These are phyloP conservation scores for Tethya wilhelma DNA, from an alignment of 37 sponge, comb jelly and placozoan species.

Conservation along the genomic window DNA sequence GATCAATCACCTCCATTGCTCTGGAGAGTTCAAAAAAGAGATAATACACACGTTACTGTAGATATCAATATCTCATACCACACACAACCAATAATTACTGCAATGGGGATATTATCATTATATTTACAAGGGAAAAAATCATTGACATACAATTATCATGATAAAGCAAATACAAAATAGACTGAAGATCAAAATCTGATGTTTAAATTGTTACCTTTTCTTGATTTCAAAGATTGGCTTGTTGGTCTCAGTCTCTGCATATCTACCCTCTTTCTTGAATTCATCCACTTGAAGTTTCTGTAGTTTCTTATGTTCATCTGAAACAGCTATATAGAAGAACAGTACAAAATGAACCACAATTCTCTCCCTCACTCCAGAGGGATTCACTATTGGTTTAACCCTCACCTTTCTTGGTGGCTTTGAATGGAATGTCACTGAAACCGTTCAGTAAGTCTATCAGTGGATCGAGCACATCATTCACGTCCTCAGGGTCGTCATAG, in stretches of 20 bases:
- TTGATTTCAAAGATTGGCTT: constrained; percentile 20
- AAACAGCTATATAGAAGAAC: too few species aligned
- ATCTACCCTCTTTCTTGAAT: neutral
- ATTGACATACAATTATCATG: too few species aligned
- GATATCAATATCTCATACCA: too few species aligned
- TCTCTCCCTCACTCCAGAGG: neutral
- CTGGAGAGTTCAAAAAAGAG: constrained; percentile 13
- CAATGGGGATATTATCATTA: neutral
- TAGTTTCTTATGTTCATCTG: neutral
- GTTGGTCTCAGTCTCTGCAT: constrained; percentile 26
- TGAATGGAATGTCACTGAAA: constrained; percentile 56
- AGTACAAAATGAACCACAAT: neutral
- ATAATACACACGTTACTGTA: neutral
- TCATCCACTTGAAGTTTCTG: neutral
- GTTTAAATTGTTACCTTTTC: too few species aligned
- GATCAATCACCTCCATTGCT: constrained; percentile 62
- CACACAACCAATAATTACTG: neutral
- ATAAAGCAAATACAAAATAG: too few species aligned
- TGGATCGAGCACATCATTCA: constrained; percentile 55
- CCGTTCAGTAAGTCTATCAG: constrained; percentile 80
- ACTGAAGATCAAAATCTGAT: too few species aligned
- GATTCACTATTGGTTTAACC: neutral
- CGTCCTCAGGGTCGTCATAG: constrained; percentile 71
- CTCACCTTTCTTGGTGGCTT: neutral
- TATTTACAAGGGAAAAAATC: too few species aligned